Percentiles rank a stretch among this genome's conserved stretches.
These are phyloP conservation scores for Dendroctonus ponderosae DNA, from an alignment of 1,140 invertebrate genomes.

Conservation along the genomic window DNA sequence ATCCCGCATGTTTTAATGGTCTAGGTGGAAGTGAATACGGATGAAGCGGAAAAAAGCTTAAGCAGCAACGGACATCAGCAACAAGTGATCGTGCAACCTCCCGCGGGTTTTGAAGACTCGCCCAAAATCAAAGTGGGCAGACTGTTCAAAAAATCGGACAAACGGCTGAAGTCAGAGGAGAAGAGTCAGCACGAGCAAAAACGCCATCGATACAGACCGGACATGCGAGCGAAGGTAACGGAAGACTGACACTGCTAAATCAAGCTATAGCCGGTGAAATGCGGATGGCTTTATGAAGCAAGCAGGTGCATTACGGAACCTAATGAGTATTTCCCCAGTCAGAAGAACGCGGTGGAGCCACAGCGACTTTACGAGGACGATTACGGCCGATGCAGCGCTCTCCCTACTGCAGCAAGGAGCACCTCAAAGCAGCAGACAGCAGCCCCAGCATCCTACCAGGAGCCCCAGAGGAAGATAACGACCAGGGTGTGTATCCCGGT, in stretches of 20 bases:
- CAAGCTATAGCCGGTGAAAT: neutral
- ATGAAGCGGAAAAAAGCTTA: conserved; percentile 45
- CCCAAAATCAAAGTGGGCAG: conserved; percentile 59
- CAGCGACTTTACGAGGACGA: conserved; percentile 62
- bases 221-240: conserved; percentile 68
- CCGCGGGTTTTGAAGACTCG: conserved; percentile 82
- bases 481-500: conserved; percentile 66
- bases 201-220: conserved; percentile 62
- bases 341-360: conserved; percentile 69
- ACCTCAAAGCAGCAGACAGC: conserved; percentile 64
- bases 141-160: conserved; percentile 78
- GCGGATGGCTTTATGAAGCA: neutral
- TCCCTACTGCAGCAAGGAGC: conserved; percentile 71
- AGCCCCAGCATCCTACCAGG: conserved; percentile 65
- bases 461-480: conserved; percentile 64
- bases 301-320: neutral
- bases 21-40: conserved; percentile 46
- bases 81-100: conserved; percentile 79
- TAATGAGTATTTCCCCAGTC: conserved; percentile 54
- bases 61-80: conserved; percentile 49
- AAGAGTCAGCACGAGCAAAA: conserved; percentile 59
- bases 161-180: conserved; percentile 79
- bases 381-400: conserved; percentile 66
- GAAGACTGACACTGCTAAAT: neutral
- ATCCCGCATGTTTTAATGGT: neutral